These are phyloP conservation scores for Aquatica leii DNA, from an alignment of 2,888 invertebrate species.

Conservation along the genomic window DNA sequence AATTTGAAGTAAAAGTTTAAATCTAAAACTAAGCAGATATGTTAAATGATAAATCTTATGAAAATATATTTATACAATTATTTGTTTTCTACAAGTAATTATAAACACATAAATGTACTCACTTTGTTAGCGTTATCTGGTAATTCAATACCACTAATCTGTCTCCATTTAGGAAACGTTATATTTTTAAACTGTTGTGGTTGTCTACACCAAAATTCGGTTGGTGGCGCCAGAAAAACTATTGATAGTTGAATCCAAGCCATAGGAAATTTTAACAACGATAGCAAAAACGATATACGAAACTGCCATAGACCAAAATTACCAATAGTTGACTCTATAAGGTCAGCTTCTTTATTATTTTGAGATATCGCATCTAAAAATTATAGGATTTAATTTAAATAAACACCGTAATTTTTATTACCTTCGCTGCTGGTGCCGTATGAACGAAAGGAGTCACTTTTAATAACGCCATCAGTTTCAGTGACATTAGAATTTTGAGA, in stretches of 20 bases:
- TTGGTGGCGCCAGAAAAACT: slow-evolving; percentile 69
- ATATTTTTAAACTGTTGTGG: slow-evolving; percentile 47
- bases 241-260: slow-evolving; percentile 72
- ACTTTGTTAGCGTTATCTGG: no score
- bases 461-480: slow-evolving; percentile 7
- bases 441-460: slow-evolving; percentile 11
- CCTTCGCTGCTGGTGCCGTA: slow-evolving; percentile 20
- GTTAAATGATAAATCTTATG: no score
- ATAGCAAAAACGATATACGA: slow-evolving; percentile 64
- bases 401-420: no score
- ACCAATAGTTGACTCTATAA: slow-evolving; percentile 59
- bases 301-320: slow-evolving; percentile 70
- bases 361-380: slow-evolving; percentile 17
- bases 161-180: slow-evolving; percentile 61
- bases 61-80: no score
- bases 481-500: slow-evolving; percentile 24
- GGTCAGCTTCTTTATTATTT: slow-evolving; percentile 6
- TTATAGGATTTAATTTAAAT: no score
- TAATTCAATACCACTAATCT: slow-evolving; percentile 48
- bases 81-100: no score
- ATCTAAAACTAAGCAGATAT: no score
- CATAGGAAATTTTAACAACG: slow-evolving; percentile 66
- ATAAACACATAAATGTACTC: no score
- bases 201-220: slow-evolving; percentile 67
- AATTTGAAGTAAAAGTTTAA: no score